phyloP scores from a whole-genome alignment of 2,113 vertebrate genomes.

The Malaclemys terrapin region DNA sequence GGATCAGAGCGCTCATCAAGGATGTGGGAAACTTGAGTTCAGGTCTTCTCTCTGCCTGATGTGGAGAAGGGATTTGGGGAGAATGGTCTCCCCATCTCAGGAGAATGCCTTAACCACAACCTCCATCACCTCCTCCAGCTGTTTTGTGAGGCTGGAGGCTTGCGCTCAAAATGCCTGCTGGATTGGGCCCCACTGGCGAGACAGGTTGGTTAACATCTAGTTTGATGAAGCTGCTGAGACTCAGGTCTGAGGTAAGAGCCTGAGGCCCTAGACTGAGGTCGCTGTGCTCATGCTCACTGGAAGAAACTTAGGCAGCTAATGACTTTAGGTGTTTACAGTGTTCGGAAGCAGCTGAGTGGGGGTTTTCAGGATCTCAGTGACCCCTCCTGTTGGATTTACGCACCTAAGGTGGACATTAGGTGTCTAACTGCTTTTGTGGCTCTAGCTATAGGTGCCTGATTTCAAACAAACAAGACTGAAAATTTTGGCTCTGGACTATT shows the following conservation, averaged over 20 bases:
- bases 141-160: neutral
- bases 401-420: neutral
- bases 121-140: neutral
- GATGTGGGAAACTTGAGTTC: neutral
- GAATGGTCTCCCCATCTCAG: neutral
- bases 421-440: neutral
- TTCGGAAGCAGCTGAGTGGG: neutral
- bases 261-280: neutral
- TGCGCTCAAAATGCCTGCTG: neutral
- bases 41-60: neutral
- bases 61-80: no score
- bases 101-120: neutral
- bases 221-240: neutral
- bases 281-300: neutral
- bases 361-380: neutral
- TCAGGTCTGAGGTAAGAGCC: neutral
- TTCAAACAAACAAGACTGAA: neutral
- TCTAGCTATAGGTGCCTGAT: neutral
- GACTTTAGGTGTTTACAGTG: neutral
- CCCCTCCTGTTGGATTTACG: neutral
- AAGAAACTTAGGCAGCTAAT: neutral
- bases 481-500: neutral
- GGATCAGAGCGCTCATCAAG: neutral
- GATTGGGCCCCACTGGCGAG: neutral
- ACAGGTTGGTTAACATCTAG: neutral